A percentile compares a stretch with the other conserved stretches of the same genome.
Conservation (phyloP, 1,140 invertebrate genomes). For the Heterodera schachtii region DNA sequence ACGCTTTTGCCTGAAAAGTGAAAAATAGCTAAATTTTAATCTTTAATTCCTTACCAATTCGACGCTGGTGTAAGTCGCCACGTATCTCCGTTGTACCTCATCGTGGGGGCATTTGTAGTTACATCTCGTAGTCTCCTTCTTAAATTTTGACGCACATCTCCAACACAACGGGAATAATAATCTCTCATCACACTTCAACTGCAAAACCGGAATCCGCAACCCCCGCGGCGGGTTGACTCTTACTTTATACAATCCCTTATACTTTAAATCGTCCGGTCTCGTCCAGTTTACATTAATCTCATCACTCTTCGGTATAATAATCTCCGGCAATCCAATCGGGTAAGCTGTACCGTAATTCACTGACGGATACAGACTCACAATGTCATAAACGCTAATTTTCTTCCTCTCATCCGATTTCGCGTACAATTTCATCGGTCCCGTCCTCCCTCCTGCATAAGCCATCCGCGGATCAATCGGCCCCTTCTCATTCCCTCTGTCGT, state of each 20-base stretch:
- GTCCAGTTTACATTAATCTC: not conserved
- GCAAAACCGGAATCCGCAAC: not conserved
- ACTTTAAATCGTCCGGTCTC: not conserved
- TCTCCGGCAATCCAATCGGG: not conserved
- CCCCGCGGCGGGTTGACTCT: not conserved
- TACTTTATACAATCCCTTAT: conserved; percentile 1
- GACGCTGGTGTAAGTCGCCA: not conserved
- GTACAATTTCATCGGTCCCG: not conserved
- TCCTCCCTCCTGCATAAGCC: not conserved
- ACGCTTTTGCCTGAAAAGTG: not conserved
- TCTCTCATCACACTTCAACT: not conserved
- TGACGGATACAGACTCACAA: not conserved
- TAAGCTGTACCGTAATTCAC: not conserved
- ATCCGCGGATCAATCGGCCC: not conserved
- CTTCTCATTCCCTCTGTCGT: not conserved
- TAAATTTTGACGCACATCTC: not conserved
- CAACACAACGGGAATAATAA: not conserved
- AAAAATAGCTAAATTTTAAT: not conserved
- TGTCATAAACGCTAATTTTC: not conserved
- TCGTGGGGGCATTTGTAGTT: not conserved
- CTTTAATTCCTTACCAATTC: not conserved
- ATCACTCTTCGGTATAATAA: not conserved
- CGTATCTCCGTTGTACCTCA: not conserved
- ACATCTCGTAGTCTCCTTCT: not conserved
- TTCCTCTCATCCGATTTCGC: not conserved